Percentiles rank a stretch among this genome's conserved stretches.
phyloP scores from a whole-genome alignment of 2,113 vertebrate genomes.

The Uropsilus gracilis region DNA sequence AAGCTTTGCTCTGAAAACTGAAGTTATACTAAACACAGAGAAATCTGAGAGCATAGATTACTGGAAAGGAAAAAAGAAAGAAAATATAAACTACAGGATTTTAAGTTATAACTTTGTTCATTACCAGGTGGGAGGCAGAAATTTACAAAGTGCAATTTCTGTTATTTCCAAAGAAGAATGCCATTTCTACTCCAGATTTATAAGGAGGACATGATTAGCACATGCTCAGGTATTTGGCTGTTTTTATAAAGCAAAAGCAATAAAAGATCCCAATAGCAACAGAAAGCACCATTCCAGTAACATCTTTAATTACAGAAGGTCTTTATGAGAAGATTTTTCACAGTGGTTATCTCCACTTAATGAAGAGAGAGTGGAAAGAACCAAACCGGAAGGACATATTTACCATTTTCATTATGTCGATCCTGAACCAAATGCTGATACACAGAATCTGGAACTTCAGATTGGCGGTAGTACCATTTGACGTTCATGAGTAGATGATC shows the following conservation, averaged over 20 bases:
- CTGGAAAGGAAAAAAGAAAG: background rate
- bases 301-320: background rate
- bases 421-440: constrained; percentile 99
- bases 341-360: background rate
- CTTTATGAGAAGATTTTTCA: background rate
- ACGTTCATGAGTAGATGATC: constrained; percentile 99
- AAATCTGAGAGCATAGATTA: background rate
- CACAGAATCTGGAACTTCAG: constrained; percentile 99
- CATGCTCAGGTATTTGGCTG: background rate
- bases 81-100: background rate
- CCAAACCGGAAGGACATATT: constrained; percentile 62
- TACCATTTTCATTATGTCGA: constrained; percentile 99
- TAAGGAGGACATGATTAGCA: background rate
- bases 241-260: background rate
- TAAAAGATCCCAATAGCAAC: background rate
- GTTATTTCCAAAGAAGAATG: background rate
- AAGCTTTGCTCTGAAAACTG: constrained; percentile 16
- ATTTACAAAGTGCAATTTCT: background rate
- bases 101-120: background rate
- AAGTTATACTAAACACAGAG: background rate
- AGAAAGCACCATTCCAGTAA: background rate
- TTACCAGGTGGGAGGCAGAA: background rate
- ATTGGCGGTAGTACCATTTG: constrained; percentile 99
- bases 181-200: background rate
- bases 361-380: background rate